Conservation (phyloP, 2,113 vertebrate species). For the Eubucco bourcierii region DNA sequence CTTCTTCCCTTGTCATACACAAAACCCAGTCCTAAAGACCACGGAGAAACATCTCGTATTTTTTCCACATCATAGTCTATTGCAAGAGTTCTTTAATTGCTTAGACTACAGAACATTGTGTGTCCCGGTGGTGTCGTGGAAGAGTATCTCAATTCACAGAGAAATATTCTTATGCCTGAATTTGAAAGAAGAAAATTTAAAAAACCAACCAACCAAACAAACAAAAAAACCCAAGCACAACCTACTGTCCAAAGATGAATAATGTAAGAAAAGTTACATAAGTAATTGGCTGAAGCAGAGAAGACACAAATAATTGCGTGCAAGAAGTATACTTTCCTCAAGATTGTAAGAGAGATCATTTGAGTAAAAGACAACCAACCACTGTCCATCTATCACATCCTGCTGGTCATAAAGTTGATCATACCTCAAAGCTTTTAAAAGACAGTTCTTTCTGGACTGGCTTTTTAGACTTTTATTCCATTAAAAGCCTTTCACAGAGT, state of each 20-base stretch:
- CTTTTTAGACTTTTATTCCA: neutral
- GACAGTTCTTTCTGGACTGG: neutral
- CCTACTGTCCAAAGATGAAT: neutral
- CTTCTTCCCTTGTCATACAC: neutral
- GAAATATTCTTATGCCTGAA: neutral
- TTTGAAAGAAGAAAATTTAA: neutral
- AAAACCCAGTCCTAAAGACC: neutral
- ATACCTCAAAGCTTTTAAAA: neutral
- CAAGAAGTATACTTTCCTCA: neutral
- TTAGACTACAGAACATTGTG: neutral
- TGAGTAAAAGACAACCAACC: neutral
- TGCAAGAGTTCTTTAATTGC: neutral
- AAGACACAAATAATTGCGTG: neutral
- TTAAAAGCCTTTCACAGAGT: neutral
- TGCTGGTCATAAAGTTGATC: neutral
- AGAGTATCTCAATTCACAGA: neutral
- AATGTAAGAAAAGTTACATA: neutral
- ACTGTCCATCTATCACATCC: neutral
- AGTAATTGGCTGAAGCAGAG: neutral
- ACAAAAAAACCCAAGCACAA: too few relatives aligned
- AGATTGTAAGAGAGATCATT: neutral
- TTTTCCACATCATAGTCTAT: neutral
- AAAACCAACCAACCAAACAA: too few relatives aligned
- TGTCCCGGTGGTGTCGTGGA: neutral
- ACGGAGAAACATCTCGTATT: neutral